Evolutionary conservation across 2,797 vertebrate genomes (phyloP), one percentile per base, ranked within the genome.

Genomic region (Spizella passerina): DNA sequence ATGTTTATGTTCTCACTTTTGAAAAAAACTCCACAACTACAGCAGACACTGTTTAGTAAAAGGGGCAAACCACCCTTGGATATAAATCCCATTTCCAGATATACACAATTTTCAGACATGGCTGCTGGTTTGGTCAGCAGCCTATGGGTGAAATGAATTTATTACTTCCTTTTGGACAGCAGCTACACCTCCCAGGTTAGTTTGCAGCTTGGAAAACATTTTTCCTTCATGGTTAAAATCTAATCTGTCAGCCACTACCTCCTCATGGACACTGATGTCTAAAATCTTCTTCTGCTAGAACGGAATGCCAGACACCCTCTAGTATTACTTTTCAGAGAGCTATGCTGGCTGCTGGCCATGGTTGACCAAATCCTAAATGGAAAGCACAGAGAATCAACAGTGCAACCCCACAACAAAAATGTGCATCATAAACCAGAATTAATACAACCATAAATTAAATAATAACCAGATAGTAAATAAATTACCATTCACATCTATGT

Each of bases 321-420:
- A 17, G 14, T 9, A 30, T 12, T 43, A 9, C 29, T 69, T 89
- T 85, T 22, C 10, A 61, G 14, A 7, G 22, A 7, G 7, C 34
- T 50, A 7, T 20, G 17, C 14, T 6, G 7, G 30, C 27, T 20
- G 17, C 14, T 6, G 7, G 30, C 27, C 14, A 5, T 7, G 27
- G 8, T 27, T 71, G 10, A 20, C 11, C 19, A 60, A 64, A 6
- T 4, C 13, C 24, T 41, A 59, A 36, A 27, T 3, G 1, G 3
- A 34, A 72, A 21, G 22, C 27, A 23, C 32, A 60, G 21, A 19
- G 17, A 19, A 36, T 11, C 27, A 38, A 5, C 1, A 43, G 8
- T 4, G 38, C 3, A 71, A 41, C 8, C 29, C 12, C 17, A 34
- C 0, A 0, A 47, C 16, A 72, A 36, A 80, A 78, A 12, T 0